Conservation (phyloP, 2,113 vertebrate genomes). For the Phyllostomus hastatus region DNA sequence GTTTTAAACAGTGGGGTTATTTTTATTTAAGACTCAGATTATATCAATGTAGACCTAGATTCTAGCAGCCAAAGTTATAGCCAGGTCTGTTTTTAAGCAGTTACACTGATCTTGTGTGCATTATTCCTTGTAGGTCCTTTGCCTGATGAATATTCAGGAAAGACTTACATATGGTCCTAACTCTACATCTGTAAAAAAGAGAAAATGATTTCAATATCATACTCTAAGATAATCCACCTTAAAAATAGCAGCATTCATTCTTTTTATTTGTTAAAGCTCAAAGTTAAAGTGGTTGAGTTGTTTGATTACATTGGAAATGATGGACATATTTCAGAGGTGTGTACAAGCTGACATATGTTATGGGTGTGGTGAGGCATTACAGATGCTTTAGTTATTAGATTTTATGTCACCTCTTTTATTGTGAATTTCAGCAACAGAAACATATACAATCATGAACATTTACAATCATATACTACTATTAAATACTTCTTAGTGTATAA, state of each 20-base stretch:
- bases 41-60: not conserved
- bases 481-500: not conserved
- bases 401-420: not conserved
- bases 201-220: not conserved
- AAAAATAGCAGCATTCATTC: not conserved
- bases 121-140: constrained; percentile 4
- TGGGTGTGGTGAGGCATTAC: not conserved
- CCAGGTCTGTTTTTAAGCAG: not conserved
- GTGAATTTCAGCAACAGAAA: not conserved
- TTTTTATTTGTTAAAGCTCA: not conserved
- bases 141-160: not conserved
- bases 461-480: not conserved
- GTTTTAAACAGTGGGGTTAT: not conserved
- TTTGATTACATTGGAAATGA: not conserved
- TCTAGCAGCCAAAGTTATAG: not conserved
- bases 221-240: not conserved
- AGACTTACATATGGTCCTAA: not conserved
- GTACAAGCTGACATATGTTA: not conserved
- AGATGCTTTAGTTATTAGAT: not conserved
- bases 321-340: not conserved
- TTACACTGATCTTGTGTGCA: not conserved
- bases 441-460: not conserved
- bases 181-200: not conserved
- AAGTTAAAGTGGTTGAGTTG: not conserved
- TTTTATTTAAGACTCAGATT: constrained; percentile 1